Percentiles rank a stretch among this genome's conserved stretches.
Conservation (phyloP, 2,797 vertebrate species). For the Botia almorhae region DNA sequence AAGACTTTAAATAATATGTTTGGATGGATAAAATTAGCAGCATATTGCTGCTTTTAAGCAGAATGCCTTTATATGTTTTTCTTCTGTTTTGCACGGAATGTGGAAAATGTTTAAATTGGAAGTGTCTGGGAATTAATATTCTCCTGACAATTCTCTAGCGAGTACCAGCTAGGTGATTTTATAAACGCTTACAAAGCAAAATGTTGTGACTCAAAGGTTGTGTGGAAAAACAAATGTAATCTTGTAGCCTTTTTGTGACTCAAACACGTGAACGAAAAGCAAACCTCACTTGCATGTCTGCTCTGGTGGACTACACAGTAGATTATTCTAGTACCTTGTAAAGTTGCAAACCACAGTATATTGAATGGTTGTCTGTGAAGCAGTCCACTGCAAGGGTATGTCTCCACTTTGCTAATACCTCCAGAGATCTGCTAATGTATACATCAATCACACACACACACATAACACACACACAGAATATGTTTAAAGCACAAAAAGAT, state of each 20-base stretch:
- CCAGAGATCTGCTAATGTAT: constrained; percentile 46
- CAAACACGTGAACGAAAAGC: constrained; percentile 66
- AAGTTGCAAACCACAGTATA: constrained; percentile 69
- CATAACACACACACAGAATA: constrained; percentile 1
- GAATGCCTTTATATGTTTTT: constrained; percentile 51
- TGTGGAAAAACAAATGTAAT: constrained; percentile 62
- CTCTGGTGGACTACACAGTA: constrained; percentile 60
- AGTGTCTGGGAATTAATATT: constrained; percentile 64
- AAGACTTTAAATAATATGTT: constrained; percentile 42
- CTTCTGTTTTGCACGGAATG: constrained; percentile 73
- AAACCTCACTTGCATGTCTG: constrained; percentile 63
- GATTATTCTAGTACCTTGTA: constrained; percentile 65
- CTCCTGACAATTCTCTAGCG: constrained; percentile 67
- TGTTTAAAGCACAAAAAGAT: constrained; percentile 49
- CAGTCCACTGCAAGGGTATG: constrained; percentile 52
- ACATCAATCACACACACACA: constrained; percentile 15
- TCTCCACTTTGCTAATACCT: constrained; percentile 54
- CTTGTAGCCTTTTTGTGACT: constrained; percentile 53
- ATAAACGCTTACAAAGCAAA: constrained; percentile 69
- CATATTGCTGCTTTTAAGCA: constrained; percentile 52
- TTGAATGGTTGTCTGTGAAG: constrained; percentile 43
- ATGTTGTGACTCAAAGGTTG: constrained; percentile 70
- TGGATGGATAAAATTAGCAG: constrained; percentile 11
- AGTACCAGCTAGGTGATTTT: constrained; percentile 55
- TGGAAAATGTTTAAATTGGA: constrained; percentile 70